These are phyloP conservation scores for Endotricha flammealis DNA, from an alignment of 2,888 invertebrate species.

Conservation along the genomic window DNA sequence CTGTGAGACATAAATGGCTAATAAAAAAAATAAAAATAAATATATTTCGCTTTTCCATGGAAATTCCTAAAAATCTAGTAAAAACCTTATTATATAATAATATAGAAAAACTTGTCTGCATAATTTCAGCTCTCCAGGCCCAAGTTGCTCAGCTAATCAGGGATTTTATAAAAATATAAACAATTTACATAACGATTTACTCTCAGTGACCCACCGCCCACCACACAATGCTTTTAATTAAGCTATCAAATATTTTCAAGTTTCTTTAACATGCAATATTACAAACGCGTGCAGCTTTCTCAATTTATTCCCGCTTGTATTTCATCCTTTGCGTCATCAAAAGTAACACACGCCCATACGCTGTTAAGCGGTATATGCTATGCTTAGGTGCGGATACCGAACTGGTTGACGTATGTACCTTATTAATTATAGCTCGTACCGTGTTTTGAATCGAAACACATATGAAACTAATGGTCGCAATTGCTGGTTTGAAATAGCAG, in stretches of 20 bases:
- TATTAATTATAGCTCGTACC: constrained; percentile 41
- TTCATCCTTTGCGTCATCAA: constrained; percentile 18
- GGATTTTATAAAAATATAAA: neutral
- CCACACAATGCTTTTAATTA: too few species aligned
- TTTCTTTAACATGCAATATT: too few species aligned
- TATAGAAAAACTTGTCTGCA: too few species aligned
- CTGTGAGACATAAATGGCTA: too few species aligned
- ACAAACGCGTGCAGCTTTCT: too few species aligned
- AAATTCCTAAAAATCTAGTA: too few species aligned
- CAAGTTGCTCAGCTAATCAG: neutral
- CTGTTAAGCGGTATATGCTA: constrained; percentile 52
- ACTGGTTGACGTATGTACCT: constrained; percentile 44
- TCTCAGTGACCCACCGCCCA: neutral
- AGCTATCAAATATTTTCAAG: too few species aligned
- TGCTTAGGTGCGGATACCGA: constrained; percentile 43
- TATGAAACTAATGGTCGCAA: constrained; percentile 34
- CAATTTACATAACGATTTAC: neutral
- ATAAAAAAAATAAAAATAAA: too few species aligned
- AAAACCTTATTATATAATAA: too few species aligned
- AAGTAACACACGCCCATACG: constrained; percentile 54
- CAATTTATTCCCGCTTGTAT: constrained; percentile 5
- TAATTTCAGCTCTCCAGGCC: too few species aligned
- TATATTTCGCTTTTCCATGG: too few species aligned
- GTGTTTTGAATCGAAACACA: constrained; percentile 33
- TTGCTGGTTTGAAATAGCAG: neutral